These are phyloP conservation scores for Taxidea taxus DNA, from an alignment of 2,113 vertebrate species.

Conservation along the genomic window DNA sequence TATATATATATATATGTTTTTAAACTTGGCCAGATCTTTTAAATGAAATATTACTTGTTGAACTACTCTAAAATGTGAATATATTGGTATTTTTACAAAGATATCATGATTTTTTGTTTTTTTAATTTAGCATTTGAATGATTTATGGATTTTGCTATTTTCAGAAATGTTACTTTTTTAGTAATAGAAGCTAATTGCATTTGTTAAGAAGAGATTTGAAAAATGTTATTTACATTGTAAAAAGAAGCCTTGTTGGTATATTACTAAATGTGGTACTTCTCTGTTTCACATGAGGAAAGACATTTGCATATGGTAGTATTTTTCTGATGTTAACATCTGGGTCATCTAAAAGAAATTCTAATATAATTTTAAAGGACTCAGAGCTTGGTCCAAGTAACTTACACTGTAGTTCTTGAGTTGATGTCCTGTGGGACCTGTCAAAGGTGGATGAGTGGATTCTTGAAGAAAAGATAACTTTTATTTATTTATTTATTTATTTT, in stretches of 20 bases:
- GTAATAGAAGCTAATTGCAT: not conserved
- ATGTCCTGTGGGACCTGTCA: not conserved
- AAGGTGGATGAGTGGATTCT: not conserved
- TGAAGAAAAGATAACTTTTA: not conserved
- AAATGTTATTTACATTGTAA: slow-evolving; percentile 43
- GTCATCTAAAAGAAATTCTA: slow-evolving; percentile 49
- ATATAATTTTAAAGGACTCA: slow-evolving; percentile 11
- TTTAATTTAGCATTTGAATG: not conserved
- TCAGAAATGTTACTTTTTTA: slow-evolving; percentile 26
- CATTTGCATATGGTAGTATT: slow-evolving; percentile 33
- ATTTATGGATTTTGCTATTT: slow-evolving; percentile 10
- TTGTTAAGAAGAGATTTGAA: slow-evolving; percentile 26
- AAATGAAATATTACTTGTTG: not conserved
- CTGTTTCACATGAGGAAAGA: slow-evolving; percentile 23
- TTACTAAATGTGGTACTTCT: slow-evolving; percentile 30
- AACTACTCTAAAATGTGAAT: not conserved
- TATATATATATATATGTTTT: not conserved
- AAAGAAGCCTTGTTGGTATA: slow-evolving; percentile 20
- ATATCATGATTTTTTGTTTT: not conserved
- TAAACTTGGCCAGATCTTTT: slow-evolving; percentile 9
- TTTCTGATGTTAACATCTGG: slow-evolving; percentile 29
- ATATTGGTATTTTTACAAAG: not conserved
- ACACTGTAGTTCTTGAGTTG: not conserved
- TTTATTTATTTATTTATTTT: too few relatives aligned
- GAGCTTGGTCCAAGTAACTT: not conserved